Conservation (phyloP, 2,797 vertebrate species). For the Hippoglossus hippoglossus region DNA sequence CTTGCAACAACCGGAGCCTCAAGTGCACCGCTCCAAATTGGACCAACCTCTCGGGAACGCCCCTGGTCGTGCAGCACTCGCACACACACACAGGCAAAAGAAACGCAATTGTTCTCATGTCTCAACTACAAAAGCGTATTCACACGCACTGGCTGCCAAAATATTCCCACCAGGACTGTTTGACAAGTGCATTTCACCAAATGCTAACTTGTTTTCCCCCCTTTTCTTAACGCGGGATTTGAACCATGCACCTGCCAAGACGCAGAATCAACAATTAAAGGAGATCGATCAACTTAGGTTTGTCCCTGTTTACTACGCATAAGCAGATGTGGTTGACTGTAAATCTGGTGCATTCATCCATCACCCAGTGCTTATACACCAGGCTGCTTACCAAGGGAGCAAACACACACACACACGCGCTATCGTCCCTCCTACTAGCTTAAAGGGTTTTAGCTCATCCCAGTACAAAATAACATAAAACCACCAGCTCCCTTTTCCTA, state of each 20-base stretch:
- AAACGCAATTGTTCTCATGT: conserved; percentile 80
- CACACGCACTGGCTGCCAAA: conserved; percentile 29
- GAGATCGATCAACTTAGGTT: conserved; percentile 6
- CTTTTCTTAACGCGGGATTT: conserved; percentile 14
- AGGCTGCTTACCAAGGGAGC: conserved; percentile 21
- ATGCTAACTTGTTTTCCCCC: conserved; percentile 26
- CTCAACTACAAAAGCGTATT: conserved; percentile 63
- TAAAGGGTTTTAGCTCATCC: neutral
- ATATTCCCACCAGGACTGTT: conserved; percentile 10
- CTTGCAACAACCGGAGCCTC: conserved; percentile 67
- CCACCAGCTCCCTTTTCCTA: conserved; percentile 25
- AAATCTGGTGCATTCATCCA: conserved; percentile 80
- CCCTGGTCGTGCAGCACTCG: conserved; percentile 84
- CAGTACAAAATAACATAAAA: neutral
- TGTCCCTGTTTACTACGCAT: conserved; percentile 47
- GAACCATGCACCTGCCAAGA: conserved; percentile 51
- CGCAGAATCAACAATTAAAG: conserved; percentile 5
- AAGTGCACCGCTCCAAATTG: conserved; percentile 75
- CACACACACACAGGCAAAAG: conserved; percentile 72
- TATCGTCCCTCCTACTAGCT: neutral
- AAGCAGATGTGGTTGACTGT: conserved; percentile 52
- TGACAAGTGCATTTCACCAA: conserved; percentile 42
- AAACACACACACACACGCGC: conserved; percentile 22
- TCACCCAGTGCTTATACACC: conserved; percentile 56
- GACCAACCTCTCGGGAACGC: conserved; percentile 84